These are phyloP conservation scores for Pseudorhombus dupliciocellatus DNA, from an alignment of 2,113 vertebrate species.

Conservation along the genomic window DNA sequence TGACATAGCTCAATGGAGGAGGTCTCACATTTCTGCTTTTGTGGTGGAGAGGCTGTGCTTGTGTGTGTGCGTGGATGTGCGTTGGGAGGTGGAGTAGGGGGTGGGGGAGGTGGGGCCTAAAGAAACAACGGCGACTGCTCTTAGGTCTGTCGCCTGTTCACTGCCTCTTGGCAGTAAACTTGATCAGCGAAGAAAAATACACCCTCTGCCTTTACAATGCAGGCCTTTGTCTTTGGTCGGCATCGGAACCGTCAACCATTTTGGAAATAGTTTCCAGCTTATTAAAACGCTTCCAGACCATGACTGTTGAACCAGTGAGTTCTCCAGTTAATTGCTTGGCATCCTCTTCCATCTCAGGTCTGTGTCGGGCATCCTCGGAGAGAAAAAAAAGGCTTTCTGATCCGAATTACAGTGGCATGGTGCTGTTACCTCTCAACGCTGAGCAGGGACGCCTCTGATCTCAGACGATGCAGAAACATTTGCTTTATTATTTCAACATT, in stretches of 20 bases:
- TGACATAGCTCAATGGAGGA: slow-evolving; percentile 56
- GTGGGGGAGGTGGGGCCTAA: slow-evolving; percentile 45
- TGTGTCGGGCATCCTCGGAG: slow-evolving; percentile 69
- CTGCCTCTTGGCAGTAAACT: slow-evolving; percentile 74
- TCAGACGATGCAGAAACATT: slow-evolving; percentile 15
- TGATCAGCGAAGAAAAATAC: slow-evolving; percentile 77
- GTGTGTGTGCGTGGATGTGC: slow-evolving; percentile 39
- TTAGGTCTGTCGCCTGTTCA: slow-evolving; percentile 75
- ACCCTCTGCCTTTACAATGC: slow-evolving; percentile 78
- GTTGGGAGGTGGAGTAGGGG: slow-evolving; percentile 44
- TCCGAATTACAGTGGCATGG: slow-evolving; percentile 37
- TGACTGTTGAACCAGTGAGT: slow-evolving; percentile 79
- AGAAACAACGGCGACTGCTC: slow-evolving; percentile 72
- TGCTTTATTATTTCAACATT: slow-evolving; percentile 23
- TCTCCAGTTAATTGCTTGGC: slow-evolving; percentile 81
- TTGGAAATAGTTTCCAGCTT: slow-evolving; percentile 86
- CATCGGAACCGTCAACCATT: slow-evolving; percentile 80
- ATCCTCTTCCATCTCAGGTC: slow-evolving; percentile 68
- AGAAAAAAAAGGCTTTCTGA: slow-evolving; percentile 56
- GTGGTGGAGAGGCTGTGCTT: slow-evolving; percentile 50
- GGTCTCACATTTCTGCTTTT: slow-evolving; percentile 54
- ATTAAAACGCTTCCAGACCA: slow-evolving; percentile 85
- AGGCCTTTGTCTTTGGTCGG: slow-evolving; percentile 81
- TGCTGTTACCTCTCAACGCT: slow-evolving; percentile 30
- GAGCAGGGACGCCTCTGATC: slow-evolving; percentile 12